A percentile compares a stretch with the other conserved stretches of the same genome.
Evolutionary conservation across 2,888 invertebrate genomes (phyloP).

Genomic region (Cotesia congregata): DNA sequence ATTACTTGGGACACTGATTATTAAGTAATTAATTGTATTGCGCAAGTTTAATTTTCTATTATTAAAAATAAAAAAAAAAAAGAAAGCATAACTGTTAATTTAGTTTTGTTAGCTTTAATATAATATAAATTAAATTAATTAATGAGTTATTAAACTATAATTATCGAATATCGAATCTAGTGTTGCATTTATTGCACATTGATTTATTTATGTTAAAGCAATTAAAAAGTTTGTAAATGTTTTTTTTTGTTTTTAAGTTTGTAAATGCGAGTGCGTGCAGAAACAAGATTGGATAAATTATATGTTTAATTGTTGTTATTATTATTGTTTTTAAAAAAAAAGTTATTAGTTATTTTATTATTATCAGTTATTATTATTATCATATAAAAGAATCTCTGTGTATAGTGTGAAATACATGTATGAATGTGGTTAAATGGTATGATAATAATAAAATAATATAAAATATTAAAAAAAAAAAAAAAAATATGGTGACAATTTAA

Average conservation of each 20-base stretch:
- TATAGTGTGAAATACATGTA: slow-evolving; percentile 4
- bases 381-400: slow-evolving; percentile 44
- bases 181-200: background rate
- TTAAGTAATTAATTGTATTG: background rate
- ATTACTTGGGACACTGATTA: background rate
- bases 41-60: background rate
- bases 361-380: slow-evolving; percentile 25
- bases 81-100: background rate
- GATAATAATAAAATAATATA: slow-evolving; percentile 34
- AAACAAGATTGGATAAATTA: slow-evolving; percentile 19
- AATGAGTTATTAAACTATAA: background rate
- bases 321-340: slow-evolving; percentile 43
- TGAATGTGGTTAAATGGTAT: slow-evolving; percentile 17
- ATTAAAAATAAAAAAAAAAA: background rate
- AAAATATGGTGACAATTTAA: background rate
- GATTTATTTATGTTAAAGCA: background rate
- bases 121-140: background rate
- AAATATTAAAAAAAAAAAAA: slow-evolving; percentile 36
- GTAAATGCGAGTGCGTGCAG: background rate
- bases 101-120: background rate
- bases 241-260: slow-evolving; percentile 22
- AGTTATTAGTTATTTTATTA: slow-evolving; percentile 41
- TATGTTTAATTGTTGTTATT: slow-evolving; percentile 30
- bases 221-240: background rate
- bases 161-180: background rate